phyloP scores from a whole-genome alignment of 2,888 invertebrate genomes.

The Leucoma salicis region DNA sequence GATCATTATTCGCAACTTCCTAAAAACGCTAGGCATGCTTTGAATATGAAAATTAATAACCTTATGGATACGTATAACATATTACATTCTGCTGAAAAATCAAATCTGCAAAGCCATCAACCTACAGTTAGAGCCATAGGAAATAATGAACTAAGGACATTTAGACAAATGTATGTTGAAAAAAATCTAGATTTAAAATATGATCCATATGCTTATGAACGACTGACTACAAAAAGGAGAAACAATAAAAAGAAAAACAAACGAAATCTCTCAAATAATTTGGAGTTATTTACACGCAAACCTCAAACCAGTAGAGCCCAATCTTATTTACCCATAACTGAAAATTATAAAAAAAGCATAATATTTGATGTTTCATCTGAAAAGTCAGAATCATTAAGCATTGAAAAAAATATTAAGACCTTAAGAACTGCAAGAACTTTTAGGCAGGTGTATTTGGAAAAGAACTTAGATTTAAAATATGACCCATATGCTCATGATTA shows the following conservation, averaged over 20 bases:
- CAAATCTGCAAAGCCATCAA: neutral
- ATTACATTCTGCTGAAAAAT: neutral
- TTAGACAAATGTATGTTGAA: conserved; percentile 6
- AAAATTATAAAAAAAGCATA: neutral
- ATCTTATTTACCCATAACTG: neutral
- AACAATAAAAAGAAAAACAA: neutral
- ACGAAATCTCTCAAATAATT: neutral
- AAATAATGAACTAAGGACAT: neutral
- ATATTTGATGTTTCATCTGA: neutral
- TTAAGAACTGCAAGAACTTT: neutral
- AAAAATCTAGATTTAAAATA: conserved; percentile 8
- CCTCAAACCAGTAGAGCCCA: neutral
- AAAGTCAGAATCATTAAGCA: neutral
- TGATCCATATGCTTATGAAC: neutral
- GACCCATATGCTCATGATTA: neutral
- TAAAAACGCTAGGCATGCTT: neutral
- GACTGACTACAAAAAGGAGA: neutral
- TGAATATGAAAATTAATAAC: neutral
- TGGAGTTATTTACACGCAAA: neutral
- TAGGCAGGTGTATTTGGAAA: conserved; percentile 8
- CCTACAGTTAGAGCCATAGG: neutral
- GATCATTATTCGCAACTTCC: conserved; percentile 35
- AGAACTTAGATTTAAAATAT: conserved; percentile 8
- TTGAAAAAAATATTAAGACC: neutral
- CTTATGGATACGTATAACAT: too few species aligned